These are phyloP conservation scores for Ctenomys sociabilis DNA, from an alignment of 2,113 vertebrate species.

Conservation along the genomic window DNA sequence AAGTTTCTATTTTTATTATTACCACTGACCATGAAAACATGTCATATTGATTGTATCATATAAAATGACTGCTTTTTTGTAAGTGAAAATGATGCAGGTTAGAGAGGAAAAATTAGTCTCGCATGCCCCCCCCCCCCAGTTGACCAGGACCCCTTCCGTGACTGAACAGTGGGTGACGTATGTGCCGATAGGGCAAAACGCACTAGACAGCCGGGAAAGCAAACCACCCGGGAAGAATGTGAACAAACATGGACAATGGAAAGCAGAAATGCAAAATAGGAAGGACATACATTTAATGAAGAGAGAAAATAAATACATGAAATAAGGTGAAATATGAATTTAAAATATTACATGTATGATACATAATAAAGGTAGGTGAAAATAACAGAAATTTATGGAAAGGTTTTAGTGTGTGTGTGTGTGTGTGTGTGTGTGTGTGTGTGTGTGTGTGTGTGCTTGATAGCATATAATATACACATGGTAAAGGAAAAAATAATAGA, in stretches of 20 bases:
- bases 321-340: neutral
- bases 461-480: neutral
- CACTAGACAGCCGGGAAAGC: neutral
- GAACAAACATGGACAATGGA: neutral
- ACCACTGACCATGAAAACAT: neutral
- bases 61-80: neutral
- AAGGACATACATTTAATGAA: neutral
- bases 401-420: neutral
- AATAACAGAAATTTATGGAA: neutral
- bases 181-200: neutral
- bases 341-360: neutral
- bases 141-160: neutral
- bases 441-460: neutral
- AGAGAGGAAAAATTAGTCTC: neutral
- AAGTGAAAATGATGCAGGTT: neutral
- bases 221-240: neutral
- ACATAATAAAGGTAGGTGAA: neutral
- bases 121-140: neutral
- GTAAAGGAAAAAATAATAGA: neutral
- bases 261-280: neutral
- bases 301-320: neutral
- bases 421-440: too few species aligned
- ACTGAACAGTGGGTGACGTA: neutral
- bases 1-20: neutral
- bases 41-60: neutral